These are phyloP conservation scores for Bucorvus abyssinicus DNA, from an alignment of 2,797 vertebrate species.

Conservation along the genomic window DNA sequence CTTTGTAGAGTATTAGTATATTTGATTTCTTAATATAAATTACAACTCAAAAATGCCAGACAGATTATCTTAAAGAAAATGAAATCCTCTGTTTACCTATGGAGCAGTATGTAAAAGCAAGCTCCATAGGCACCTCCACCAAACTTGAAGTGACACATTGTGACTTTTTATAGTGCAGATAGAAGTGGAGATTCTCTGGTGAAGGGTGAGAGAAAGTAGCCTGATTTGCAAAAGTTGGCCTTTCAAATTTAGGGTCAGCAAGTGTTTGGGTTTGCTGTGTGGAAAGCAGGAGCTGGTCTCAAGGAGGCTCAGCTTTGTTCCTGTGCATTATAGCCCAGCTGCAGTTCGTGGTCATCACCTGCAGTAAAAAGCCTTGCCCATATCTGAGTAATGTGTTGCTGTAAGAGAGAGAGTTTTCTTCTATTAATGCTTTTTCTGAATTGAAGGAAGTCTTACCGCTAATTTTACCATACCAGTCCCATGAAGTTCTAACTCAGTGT, in stretches of 20 bases:
- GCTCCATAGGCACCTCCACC: neutral
- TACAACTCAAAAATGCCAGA: neutral
- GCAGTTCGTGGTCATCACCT: neutral
- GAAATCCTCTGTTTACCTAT: neutral
- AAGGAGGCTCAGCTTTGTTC: neutral
- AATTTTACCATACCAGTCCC: neutral
- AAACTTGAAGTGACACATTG: rapidly evolving
- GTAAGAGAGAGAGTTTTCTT: neutral
- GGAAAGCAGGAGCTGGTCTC: neutral
- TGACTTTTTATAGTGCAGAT: neutral
- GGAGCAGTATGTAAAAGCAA: neutral
- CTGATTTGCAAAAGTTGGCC: neutral
- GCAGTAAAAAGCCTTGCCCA: too few species aligned
- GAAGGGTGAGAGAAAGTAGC: neutral
- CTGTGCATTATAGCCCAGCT: rapidly evolving
- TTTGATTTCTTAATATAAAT: neutral
- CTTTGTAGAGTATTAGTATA: neutral
- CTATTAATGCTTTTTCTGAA: neutral
- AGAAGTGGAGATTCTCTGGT: neutral
- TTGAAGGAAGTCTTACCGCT: neutral
- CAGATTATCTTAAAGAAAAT: neutral
- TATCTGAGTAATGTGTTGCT: neutral
- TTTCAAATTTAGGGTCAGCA: neutral
- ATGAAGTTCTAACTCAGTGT: neutral
- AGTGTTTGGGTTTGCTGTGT: neutral